Evolutionary conservation across 2,113 vertebrate species (phyloP).

Genomic region (Notothenia rossii): DNA sequence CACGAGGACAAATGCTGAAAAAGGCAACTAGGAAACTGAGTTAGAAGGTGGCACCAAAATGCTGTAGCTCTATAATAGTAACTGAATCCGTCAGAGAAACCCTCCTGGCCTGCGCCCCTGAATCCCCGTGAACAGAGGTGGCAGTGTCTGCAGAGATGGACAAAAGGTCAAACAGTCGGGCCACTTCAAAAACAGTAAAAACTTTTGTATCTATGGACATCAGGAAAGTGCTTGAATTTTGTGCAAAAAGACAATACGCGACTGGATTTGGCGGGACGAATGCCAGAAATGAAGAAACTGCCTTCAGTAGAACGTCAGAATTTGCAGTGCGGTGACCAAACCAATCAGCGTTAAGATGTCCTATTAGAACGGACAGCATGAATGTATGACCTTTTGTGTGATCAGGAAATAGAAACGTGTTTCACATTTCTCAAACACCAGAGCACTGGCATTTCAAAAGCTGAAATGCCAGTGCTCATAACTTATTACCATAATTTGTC

Average conservation of each 20-base stretch:
- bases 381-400: neutral
- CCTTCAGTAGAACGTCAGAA: conserved; percentile 36
- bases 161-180: conserved; percentile 51
- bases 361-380: neutral
- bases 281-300: conserved; percentile 14
- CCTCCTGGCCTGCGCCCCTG: conserved; percentile 1
- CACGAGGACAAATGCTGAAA: conserved; percentile 51
- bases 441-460: neutral
- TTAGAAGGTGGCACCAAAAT: conserved; percentile 43
- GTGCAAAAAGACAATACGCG: conserved; percentile 75
- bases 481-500: neutral
- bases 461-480: neutral
- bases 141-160: conserved; percentile 64
- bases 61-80: conserved; percentile 31
- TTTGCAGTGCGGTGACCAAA: conserved; percentile 11
- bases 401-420: neutral
- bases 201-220: conserved; percentile 50
- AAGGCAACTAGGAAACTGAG: conserved; percentile 70
- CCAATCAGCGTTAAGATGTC: neutral
- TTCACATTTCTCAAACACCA: conserved; percentile 9
- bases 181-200: conserved; percentile 49
- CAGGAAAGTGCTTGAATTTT: conserved; percentile 84
- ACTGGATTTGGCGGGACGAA: conserved; percentile 34
- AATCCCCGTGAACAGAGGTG: conserved; percentile 32
- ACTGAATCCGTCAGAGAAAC: conserved; percentile 34